Base-by-base conservation (phyloP, 2,113 vertebrate genomes). In the Oryzias javanicus region DNA sequence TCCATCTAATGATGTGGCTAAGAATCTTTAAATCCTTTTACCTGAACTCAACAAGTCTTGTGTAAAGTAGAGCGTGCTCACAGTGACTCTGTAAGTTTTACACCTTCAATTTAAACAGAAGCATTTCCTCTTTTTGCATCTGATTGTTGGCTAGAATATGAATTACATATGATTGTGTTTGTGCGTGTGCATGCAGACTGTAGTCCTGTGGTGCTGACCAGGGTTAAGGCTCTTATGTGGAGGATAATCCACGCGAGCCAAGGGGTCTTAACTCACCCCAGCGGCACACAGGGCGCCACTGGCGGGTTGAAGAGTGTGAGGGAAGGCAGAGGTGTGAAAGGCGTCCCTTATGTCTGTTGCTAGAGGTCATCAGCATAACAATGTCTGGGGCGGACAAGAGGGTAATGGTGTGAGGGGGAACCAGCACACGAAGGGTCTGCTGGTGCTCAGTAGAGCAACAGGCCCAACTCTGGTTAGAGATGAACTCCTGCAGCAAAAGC, bases 181-280 rank as follows among this genome's bases (percentile, higher is more conserved):
- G 50, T 70, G 44, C 49, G 48, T 70, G 70, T 67, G 46, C 54
- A 59, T 49, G 70, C 74, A 71, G 76, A 81, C 81, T 77, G 72
- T 67, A 67, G 75, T 71, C 60, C 71, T 72, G 72, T 16, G 57
- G 73, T 25, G 61, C 62, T 57, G 65, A 52, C 65, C 67, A 41
- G 52, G 19, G 78, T 68, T 88, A 88, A 88, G 82, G 72, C 80
- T 88, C 82, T 88, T 85, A 88, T 61, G 83, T 42, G 56, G 55
- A 72, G 79, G 82, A 88, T 86, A 83, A 88, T 88, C 86, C 79
- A 59, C 74, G 72, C 83, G 78, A 77, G 80, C 56, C 60, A 16
- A 12, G 70, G 78, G 72, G 79, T 81, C 70, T 86, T 85, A 85
- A 79, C 79, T 82, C 79, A 83, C 80, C 74, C 75, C 71, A 53